Conservation (phyloP, 1,140 invertebrate genomes). For the Drosophila simulans region DNA sequence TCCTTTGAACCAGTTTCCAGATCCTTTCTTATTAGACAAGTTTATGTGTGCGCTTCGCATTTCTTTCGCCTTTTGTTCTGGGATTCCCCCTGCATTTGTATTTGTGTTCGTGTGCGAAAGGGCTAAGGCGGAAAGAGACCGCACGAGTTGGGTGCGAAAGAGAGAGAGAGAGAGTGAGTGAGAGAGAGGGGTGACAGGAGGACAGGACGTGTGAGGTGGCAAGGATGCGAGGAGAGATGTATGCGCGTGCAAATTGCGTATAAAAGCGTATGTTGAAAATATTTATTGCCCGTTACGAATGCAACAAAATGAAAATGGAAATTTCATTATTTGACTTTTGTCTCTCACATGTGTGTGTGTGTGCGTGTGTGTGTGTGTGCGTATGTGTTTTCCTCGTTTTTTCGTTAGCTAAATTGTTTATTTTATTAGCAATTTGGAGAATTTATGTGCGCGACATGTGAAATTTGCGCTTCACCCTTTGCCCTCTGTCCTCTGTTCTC, state of each 20-base stretch:
- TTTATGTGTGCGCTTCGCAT: constrained; percentile 62
- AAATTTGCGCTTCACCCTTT: constrained; percentile 49
- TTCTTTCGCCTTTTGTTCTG: constrained; percentile 58
- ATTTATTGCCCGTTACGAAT: constrained; percentile 84
- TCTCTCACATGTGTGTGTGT: constrained; percentile 15
- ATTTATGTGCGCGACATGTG: constrained; percentile 69
- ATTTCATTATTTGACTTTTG: constrained; percentile 78
- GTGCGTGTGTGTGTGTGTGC: background rate
- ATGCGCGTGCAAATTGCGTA: constrained; percentile 81
- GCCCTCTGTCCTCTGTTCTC: background rate
- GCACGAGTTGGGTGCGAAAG: background rate
- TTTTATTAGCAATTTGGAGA: constrained; percentile 83
- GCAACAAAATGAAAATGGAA: constrained; percentile 83
- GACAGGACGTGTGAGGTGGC: constrained; percentile 51
- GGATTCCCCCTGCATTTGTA: background rate
- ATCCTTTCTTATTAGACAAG: constrained; percentile 71
- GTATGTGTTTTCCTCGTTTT: constrained; percentile 11
- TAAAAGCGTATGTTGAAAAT: constrained; percentile 83
- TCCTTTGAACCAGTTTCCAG: constrained; percentile 42
- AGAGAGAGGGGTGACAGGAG: constrained; percentile 13
- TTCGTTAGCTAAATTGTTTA: constrained; percentile 79
- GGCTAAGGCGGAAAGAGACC: constrained; percentile 33
- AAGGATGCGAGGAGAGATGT: constrained; percentile 57
- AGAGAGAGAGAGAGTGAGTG: constrained; percentile 1
- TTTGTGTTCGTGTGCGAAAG: constrained; percentile 41